These are phyloP conservation scores for Menura novaehollandiae DNA, from an alignment of 2,113 vertebrate genomes.

Conservation along the genomic window DNA sequence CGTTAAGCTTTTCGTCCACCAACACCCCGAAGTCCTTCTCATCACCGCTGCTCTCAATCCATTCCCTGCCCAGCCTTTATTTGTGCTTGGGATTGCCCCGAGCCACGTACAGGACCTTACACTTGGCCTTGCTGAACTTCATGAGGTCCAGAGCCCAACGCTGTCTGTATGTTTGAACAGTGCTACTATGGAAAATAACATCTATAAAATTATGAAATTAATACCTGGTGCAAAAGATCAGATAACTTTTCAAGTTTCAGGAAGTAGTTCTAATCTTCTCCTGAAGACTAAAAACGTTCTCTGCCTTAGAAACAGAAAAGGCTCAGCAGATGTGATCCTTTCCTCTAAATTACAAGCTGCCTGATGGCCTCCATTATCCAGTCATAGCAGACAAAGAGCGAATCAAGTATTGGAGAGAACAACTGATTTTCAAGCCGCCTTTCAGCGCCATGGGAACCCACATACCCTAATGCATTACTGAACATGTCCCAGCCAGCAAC, in stretches of 20 bases:
- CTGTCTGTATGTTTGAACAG: not conserved
- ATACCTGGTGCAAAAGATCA: not conserved
- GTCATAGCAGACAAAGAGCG: not conserved
- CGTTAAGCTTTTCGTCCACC: not conserved
- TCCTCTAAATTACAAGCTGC: not conserved
- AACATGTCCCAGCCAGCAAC: not conserved
- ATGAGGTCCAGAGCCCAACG: not conserved
- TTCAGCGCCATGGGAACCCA: not conserved
- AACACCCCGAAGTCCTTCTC: not conserved
- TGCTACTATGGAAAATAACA: not conserved
- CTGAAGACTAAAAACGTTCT: not conserved
- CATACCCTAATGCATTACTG: not conserved
- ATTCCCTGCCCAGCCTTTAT: not conserved
- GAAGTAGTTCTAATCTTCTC: not conserved
- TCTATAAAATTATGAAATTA: not conserved
- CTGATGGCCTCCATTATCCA: not conserved
- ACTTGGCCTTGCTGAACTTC: not conserved
- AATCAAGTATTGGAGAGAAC: not conserved
- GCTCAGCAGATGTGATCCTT: not conserved
- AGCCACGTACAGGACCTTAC: not conserved
- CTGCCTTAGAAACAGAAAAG: not conserved
- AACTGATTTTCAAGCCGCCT: not conserved
- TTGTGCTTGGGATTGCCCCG: not conserved
- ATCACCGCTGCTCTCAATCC: not conserved
- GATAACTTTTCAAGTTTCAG: not conserved